A percentile compares a stretch with the other conserved stretches of the same genome.
phyloP scores from a whole-genome alignment of 2,888 invertebrate species.

The Cryptosula pallasiana region DNA sequence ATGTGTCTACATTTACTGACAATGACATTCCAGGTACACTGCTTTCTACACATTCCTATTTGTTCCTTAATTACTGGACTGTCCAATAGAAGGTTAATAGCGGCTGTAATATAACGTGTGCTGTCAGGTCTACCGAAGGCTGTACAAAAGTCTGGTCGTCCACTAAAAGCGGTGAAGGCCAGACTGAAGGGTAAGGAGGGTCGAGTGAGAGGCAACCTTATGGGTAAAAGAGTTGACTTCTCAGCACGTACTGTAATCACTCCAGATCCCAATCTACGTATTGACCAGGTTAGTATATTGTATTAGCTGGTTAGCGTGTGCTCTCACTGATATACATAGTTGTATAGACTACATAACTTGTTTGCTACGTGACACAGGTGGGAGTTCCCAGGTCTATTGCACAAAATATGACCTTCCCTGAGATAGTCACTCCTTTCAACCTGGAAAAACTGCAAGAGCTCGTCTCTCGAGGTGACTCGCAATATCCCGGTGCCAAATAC shows the following conservation, averaged over 20 bases:
- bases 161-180: conserved; percentile 93
- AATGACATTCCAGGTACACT: conserved; percentile 89
- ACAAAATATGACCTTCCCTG: conserved; percentile 97
- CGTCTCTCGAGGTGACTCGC: conserved; percentile 91
- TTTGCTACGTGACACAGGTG: conserved; percentile 56
- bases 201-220: conserved; percentile 94
- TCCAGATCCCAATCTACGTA: conserved; percentile 64
- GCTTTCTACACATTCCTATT: too few species aligned
- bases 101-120: too few species aligned
- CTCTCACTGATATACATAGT: too few species aligned
- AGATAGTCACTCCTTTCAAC: conserved; percentile 98
- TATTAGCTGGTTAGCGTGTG: too few species aligned
- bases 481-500: conserved; percentile 99
- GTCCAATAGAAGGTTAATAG: too few species aligned
- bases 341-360: too few species aligned
- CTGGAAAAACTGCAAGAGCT: conserved; percentile 93
- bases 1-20: conserved; percentile 94
- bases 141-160: conserved; percentile 98
- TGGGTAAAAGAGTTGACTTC: conserved; percentile 99
- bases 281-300: conserved; percentile 66
- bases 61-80: too few species aligned
- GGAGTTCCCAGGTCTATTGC: conserved; percentile 97
- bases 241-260: conserved; percentile 90
- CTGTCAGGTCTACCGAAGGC: conserved; percentile 57
- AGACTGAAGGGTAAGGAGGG: conserved; percentile 96